Conservation (phyloP, 2,888 invertebrate genomes). For the Conomelus anceps region DNA sequence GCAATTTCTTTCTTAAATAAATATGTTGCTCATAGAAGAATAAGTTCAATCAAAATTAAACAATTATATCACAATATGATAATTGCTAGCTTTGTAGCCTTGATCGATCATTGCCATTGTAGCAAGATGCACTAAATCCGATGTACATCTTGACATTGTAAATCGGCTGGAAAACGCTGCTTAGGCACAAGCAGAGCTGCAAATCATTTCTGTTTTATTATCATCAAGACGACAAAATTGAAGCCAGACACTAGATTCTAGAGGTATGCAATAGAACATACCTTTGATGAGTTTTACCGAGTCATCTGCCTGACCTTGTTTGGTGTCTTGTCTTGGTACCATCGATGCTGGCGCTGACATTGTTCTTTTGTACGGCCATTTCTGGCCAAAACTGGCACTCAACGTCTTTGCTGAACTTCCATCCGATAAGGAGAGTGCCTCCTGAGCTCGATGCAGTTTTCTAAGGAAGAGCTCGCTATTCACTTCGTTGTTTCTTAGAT, state of each 20-base stretch:
- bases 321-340: conserved; percentile 65
- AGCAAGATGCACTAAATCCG: no score
- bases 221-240: not conserved
- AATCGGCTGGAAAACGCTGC: not conserved
- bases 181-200: not conserved
- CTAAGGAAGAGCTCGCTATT: conserved; percentile 78
- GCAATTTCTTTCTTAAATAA: no score
- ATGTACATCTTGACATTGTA: no score
- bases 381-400: conserved; percentile 81
- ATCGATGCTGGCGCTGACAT: conserved; percentile 88
- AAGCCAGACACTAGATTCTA: not conserved
- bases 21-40: no score
- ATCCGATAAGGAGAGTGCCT: conserved; percentile 67
- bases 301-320: conserved; percentile 43
- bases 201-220: not conserved
- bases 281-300: not conserved
- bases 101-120: no score
- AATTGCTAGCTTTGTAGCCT: no score
- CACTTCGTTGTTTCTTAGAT: conserved; percentile 80
- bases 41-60: no score
- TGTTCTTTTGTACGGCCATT: conserved; percentile 92
- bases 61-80: no score
- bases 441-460: conserved; percentile 82
- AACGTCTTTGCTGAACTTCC: conserved; percentile 64
- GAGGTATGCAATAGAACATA: no score